Base-by-base conservation (phyloP, 2,888 invertebrate species). In the Tetheella fluctuosa region DNA sequence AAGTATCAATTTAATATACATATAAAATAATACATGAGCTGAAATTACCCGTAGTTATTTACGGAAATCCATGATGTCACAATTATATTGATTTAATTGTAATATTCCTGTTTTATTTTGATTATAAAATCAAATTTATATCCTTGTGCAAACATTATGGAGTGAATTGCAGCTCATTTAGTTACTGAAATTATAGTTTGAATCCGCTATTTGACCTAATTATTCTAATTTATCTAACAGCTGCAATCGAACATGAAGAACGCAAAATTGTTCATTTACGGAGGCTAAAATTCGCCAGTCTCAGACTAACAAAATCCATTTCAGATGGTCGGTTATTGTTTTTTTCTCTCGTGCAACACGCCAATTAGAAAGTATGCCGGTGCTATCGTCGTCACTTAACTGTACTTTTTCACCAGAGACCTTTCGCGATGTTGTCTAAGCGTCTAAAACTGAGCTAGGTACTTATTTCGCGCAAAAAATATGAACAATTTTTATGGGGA, bases 371-470 rank as follows among this genome's bases (percentile, higher is more conserved):
- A 77, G 77, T 79, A 69, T 39, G 39, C 39, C 63, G 67, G 62
- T 68, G 63, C 58, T 42, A 59, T 71, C 70, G 55, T 48, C 64
- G 64, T n/a, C n/a, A n/a, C 64, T 20, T 74, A 77, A 77, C 77
- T 72, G 77, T 77, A 73, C 64, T 68, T 74, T 76, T 78, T 79
- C 72, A 73, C 79, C 70, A 71, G n/a, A 39, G 66, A 73, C 73
- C 69, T 76, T 73, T 78, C 71, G 55, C 23, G 34, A 23, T 1
- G 34, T 17, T n/a, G 17, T 5, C 34, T 20, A 55, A 23, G 34
- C 34, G 34, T 48, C 48, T 48, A 48, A 48, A 48, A 48, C 20
- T 48, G 42, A 42, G 48, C 48, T 20, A n/a, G n/a, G n/a, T n/a
- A 48, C 48, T 10, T 48, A 20, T 48, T 48, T 48, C 48, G 48